phyloP scores from a whole-genome alignment of 1,140 invertebrate species.

The Drosophila sulfurigaster region DNA sequence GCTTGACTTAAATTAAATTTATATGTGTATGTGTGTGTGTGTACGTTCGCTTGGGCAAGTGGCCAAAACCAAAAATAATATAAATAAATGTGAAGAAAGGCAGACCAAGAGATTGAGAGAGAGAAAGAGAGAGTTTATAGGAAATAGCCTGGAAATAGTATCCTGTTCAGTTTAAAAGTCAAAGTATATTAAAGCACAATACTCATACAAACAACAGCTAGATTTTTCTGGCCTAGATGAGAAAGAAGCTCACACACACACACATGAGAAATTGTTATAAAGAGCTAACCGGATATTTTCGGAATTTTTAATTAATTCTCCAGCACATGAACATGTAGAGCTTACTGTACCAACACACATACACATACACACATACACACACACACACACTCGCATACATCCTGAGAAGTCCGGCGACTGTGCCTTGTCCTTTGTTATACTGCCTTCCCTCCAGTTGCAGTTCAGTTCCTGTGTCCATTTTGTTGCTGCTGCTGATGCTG shows the following conservation, averaged over 20 bases:
- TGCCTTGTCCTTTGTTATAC: conserved; percentile 63
- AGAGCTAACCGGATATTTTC: conserved; percentile 82
- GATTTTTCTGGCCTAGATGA: conserved; percentile 51
- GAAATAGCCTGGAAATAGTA: conserved; percentile 29
- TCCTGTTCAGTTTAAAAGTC: conserved; percentile 51
- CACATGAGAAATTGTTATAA: conserved; percentile 79
- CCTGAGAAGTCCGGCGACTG: conserved; percentile 52
- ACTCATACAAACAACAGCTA: conserved; percentile 34
- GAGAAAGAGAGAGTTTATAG: not conserved
- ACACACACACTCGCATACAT: conserved; percentile 42
- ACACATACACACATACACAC: conserved; percentile 19
- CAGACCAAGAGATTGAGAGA: not conserved
- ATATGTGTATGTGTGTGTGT: conserved; percentile 33
- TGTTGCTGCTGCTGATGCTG: conserved; percentile 37
- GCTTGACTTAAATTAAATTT: conserved; percentile 15
- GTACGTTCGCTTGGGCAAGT: conserved; percentile 54
- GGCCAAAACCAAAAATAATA: conserved; percentile 46
- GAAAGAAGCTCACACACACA: conserved; percentile 62
- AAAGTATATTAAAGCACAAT: conserved; percentile 56
- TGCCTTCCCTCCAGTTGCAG: conserved; percentile 46
- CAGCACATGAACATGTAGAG: conserved; percentile 30
- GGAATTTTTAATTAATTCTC: conserved; percentile 82
- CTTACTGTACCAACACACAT: conserved; percentile 13
- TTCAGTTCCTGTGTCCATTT: conserved; percentile 51
- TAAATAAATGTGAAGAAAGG: conserved; percentile 20